Base-by-base conservation (phyloP, 2,797 vertebrate species). In the Steatocranus sp. region DNA sequence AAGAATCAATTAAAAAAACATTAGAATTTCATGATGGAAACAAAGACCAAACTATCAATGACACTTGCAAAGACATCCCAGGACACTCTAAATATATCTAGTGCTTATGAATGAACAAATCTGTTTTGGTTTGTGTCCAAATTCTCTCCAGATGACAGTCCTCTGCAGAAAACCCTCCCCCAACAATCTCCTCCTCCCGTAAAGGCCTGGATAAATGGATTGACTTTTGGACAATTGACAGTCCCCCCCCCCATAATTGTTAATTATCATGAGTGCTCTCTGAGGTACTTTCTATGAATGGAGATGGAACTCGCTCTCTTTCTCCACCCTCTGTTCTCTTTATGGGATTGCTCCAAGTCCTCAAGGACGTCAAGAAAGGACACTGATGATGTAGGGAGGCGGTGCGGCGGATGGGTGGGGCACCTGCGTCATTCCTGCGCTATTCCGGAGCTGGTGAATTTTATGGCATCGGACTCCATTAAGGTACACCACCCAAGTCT, bases 261-360 rank as follows among this genome's bases (percentile, higher is more conserved):
- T 96, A 94, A 97, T 97, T 94, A 96, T 89, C 81, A 76, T 93
- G 93, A 97, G 96, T 96, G 96, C 95, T 95, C 89, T 94, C 84
- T 73, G 85, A 92, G 88, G 92, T 89, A 92, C 93, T 93, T 92
- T 88, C 88, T 89, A 80, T 92, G 93, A 95, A 95, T 94, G 92
- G 82, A 85, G 91, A 91, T 91, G 83, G 86, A 83, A 90, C 84
- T 84, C 58, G n/a, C 79, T 77, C 82, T 61, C 87, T 68, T 49
- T 46, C 89, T 66, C 86, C 81, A 68, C 86, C 87, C 58, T 58
- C 83, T 70, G 49, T 46, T 88, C 66, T 86, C 83, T 92, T 96
- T 95, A 96, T 93, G 92, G 88, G 92, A 96, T 96, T 95, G 96
- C 91, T 93, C 93, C 83, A 58, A 66, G 81, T 92, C 91, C 83